Conservation (phyloP, 2,113 vertebrate genomes). For the Cichladusa arquata region DNA sequence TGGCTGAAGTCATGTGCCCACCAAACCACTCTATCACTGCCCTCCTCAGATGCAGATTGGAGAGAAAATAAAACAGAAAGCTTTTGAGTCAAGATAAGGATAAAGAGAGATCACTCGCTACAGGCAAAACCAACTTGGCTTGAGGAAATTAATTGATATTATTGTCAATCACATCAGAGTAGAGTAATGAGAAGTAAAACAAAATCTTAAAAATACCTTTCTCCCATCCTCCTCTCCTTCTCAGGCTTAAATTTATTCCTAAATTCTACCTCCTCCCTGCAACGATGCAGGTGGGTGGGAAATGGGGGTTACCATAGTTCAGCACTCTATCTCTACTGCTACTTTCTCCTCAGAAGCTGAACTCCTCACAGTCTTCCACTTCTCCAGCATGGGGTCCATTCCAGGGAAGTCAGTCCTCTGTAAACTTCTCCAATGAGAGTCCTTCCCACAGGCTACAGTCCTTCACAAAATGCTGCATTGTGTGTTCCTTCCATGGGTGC, state of each 20-base stretch:
- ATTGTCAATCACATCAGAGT: background rate
- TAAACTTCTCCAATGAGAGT: background rate
- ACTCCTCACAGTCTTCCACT: background rate
- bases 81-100: background rate
- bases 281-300: background rate
- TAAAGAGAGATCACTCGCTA: background rate
- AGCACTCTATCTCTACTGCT: fast-evolving
- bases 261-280: fast-evolving
- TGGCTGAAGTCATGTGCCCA: background rate
- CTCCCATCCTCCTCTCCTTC: background rate
- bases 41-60: background rate
- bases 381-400: background rate
- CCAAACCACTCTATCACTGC: background rate
- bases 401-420: background rate
- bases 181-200: background rate
- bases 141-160: background rate
- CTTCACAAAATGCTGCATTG: background rate
- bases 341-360: background rate
- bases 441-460: background rate
- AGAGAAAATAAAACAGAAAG: background rate
- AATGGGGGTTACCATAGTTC: background rate
- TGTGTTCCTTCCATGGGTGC: background rate
- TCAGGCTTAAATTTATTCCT: background rate
- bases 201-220: background rate
- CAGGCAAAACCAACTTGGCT: background rate